phyloP scores from a whole-genome alignment of 2,113 vertebrate species.

The Nansenia antarctica region DNA sequence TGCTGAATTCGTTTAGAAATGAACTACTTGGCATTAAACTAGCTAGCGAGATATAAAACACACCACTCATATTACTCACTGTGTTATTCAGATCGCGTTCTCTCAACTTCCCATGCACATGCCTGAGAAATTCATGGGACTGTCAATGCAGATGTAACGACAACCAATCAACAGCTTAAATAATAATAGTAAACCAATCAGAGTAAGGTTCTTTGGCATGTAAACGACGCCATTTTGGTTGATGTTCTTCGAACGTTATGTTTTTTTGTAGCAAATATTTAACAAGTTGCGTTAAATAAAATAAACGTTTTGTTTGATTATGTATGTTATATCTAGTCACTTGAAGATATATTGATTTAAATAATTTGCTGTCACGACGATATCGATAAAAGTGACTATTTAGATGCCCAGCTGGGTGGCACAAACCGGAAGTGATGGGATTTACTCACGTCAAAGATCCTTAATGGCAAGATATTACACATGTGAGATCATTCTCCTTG shows the following conservation, averaged over 20 bases:
- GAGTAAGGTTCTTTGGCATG: constrained; percentile 26
- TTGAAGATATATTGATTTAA: neutral
- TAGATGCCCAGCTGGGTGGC: too few relatives aligned
- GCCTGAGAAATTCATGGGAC: neutral
- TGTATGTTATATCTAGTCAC: neutral
- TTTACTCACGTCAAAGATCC: too few relatives aligned
- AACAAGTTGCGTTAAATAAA: neutral
- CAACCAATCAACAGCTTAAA: constrained; percentile 49
- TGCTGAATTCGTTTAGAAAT: too few relatives aligned
- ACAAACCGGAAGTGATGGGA: too few relatives aligned
- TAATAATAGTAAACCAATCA: constrained; percentile 43
- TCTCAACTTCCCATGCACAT: neutral
- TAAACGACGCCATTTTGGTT: constrained; percentile 60
- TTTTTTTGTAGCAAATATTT: neutral
- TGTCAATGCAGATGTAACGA: neutral
- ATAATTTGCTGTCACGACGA: neutral
- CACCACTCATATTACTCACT: neutral
- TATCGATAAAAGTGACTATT: too few relatives aligned
- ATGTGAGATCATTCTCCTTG: too few relatives aligned
- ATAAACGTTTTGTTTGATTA: neutral
- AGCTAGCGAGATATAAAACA: neutral
- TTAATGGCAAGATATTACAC: too few relatives aligned
- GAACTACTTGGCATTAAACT: neutral
- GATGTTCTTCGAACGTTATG: constrained; percentile 10
- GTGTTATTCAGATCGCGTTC: neutral